These are phyloP conservation scores for Aviceda subcristata DNA, from an alignment of 2,113 vertebrate species.

Conservation along the genomic window DNA sequence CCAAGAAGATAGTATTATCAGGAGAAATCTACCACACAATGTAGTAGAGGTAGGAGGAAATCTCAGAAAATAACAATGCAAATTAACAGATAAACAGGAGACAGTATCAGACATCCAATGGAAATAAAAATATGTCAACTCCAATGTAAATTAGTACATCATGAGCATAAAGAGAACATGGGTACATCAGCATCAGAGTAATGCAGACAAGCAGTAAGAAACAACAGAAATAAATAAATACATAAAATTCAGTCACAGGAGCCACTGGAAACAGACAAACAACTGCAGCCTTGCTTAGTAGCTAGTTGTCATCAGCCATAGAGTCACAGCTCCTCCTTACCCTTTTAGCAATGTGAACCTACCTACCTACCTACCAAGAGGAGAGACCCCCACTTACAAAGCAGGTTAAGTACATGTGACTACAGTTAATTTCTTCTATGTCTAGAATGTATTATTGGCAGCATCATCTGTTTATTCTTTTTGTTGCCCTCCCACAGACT, in stretches of 20 bases:
- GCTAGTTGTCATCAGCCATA: neutral
- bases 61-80: neutral
- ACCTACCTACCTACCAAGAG: neutral
- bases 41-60: neutral
- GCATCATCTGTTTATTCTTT: neutral
- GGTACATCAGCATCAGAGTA: neutral
- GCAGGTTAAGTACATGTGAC: neutral
- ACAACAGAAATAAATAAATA: constrained; percentile 17
- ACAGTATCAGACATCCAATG: neutral
- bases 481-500: neutral
- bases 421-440: neutral
- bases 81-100: neutral
- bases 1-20: neutral
- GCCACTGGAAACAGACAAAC: neutral
- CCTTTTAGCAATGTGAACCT: neutral
- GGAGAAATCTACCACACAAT: neutral
- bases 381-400: neutral
- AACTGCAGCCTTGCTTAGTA: neutral
- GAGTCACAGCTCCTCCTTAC: neutral
- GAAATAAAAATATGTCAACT: constrained; percentile 28
- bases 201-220: neutral
- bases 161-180: neutral
- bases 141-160: neutral
- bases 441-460: neutral
- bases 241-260: neutral